Evolutionary conservation across 1,140 invertebrate species (phyloP).

Genomic region (Drosophila trapezifrons): DNA sequence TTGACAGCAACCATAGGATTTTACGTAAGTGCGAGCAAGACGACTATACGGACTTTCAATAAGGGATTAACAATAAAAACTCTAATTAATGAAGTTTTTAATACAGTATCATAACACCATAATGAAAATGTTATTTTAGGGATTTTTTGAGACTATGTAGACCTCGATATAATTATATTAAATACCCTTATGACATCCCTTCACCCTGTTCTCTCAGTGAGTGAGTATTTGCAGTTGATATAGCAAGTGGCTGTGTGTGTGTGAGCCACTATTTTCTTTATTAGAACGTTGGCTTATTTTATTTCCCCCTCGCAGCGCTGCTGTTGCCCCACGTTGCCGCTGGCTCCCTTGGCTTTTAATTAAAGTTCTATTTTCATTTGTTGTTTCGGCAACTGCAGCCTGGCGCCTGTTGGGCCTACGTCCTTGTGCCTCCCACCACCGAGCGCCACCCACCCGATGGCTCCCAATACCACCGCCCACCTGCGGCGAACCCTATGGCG

Average conservation of each 20-base stretch:
- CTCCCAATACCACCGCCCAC: conserved; percentile 44
- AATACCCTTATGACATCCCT: too few relatives aligned
- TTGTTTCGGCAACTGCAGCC: conserved; percentile 55
- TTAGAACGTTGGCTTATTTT: conserved; percentile 61
- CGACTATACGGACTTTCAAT: too few relatives aligned
- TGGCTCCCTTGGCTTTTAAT: conserved; percentile 59
- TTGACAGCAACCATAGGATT: too few relatives aligned
- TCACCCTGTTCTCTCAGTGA: conserved; percentile 5
- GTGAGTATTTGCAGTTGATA: background rate
- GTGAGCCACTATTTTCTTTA: conserved; percentile 52
- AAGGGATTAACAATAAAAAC: too few relatives aligned
- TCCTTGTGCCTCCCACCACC: conserved; percentile 1
- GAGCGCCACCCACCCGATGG: background rate
- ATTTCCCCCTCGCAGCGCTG: conserved; percentile 26
- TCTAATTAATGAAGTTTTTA: too few relatives aligned
- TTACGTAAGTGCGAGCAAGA: too few relatives aligned
- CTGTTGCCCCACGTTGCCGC: conserved; percentile 14
- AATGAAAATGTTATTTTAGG: too few relatives aligned
- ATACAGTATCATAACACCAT: too few relatives aligned
- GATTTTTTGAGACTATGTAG: background rate
- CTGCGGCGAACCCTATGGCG: conserved; percentile 60
- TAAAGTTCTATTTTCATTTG: conserved; percentile 80
- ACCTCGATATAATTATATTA: background rate
- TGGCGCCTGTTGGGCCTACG: conserved; percentile 56
- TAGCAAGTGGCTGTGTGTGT: conserved; percentile 3